A percentile compares a stretch with the other conserved stretches of the same genome.
These are phyloP conservation scores for Enteromius mattozi DNA, from an alignment of 2,797 vertebrate genomes.

Conservation along the genomic window DNA sequence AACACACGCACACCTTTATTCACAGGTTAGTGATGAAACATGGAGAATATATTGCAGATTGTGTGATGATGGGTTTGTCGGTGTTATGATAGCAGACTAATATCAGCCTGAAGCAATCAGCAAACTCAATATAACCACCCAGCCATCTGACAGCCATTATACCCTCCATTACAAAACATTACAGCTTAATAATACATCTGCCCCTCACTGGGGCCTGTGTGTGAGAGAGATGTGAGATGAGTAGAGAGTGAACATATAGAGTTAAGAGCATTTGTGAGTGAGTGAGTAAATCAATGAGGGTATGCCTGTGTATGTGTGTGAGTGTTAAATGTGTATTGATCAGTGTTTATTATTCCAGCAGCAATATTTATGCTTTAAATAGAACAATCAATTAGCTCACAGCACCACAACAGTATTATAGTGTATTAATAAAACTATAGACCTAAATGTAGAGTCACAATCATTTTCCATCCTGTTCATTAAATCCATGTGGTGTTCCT, in stretches of 20 bases:
- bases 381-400: background rate
- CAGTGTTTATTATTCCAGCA: background rate
- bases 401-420: background rate
- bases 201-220: conserved; percentile 43
- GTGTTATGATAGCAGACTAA: conserved; percentile 52
- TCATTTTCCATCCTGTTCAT: background rate
- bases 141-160: conserved; percentile 67
- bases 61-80: conserved; percentile 40
- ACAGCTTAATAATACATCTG: conserved; percentile 65
- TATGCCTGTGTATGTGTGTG: conserved; percentile 7
- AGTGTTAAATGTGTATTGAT: conserved; percentile 40
- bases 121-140: conserved; percentile 70
- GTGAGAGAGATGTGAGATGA: conserved; percentile 14
- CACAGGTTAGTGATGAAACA: conserved; percentile 65
- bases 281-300: conserved; percentile 22
- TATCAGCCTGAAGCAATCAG: conserved; percentile 66
- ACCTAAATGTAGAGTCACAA: background rate
- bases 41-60: conserved; percentile 60
- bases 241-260: conserved; percentile 24
- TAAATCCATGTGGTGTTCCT: background rate
- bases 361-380: conserved; percentile 13
- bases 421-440: background rate
- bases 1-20: conserved; percentile 38
- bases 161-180: conserved; percentile 69
- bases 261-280: conserved; percentile 32